Evolutionary conservation across 2,888 invertebrate genomes (phyloP), one percentile per base, ranked within the genome.

Genomic region (Sclerodermus sp.): DNA sequence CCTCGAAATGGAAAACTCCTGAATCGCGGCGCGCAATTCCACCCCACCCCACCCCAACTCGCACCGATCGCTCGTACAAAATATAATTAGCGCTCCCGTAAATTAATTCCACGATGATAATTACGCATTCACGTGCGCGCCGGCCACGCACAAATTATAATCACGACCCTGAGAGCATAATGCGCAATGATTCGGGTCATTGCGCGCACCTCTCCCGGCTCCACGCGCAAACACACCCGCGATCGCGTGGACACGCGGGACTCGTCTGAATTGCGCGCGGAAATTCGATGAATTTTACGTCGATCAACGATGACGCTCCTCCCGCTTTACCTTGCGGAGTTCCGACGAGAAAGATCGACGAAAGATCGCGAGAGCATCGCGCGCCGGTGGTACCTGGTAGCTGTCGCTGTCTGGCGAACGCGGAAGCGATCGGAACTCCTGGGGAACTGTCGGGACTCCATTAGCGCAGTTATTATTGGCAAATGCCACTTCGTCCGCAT

Each of bases 71-170:
- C n/a, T n/a, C n/a, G n/a, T n/a, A n/a, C n/a, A n/a, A n/a, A n/a
- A n/a, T n/a, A 67, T 68, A 67, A 70, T 70, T 68, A 58, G 62
- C 57, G 57, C 56, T 57, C 55, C 3, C 62, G 62, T 68, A 45
- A 49, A 52, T 52, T 52, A 66, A 71, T 71, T 70, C 62, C 59
- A 54, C 57, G 57, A 67, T 64, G 66, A 68, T 71, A 68, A 71
- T 71, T 68, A 70, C 67, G 68, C 67, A 73, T 73, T 71, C 67
- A 69, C 62, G 66, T n/a, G n/a, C n/a, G n/a, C n/a, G n/a, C n/a
- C 66, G 47, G 58, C 61, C 58, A 63, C 58, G 62, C 69, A 66
- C 70, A 73, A 73, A 73, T 73, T 69, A 71, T 67, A 71, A 71
- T 73, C 73, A 67, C 66, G 58, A 64, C 49, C 55, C 59, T 58